A percentile compares a stretch with the other conserved stretches of the same genome.
phyloP scores from a whole-genome alignment of 2,113 vertebrate species.

The Indri indri region DNA sequence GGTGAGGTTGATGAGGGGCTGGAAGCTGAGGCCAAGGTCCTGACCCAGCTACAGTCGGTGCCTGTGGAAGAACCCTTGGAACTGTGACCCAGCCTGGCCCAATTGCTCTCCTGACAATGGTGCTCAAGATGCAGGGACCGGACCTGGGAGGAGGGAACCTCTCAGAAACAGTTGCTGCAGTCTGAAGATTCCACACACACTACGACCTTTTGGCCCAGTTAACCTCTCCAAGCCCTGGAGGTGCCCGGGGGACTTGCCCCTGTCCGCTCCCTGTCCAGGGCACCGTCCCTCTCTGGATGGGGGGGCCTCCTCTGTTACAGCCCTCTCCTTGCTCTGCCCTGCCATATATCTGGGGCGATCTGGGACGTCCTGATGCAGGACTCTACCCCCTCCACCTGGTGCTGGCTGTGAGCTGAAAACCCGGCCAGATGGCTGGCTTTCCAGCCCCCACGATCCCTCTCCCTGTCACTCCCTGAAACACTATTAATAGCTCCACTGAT shows the following conservation, averaged over 20 bases:
- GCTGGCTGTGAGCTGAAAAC: conserved; percentile 32
- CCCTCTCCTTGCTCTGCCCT: background rate
- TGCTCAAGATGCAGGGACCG: conserved; percentile 54
- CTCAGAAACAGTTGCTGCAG: background rate
- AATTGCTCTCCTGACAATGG: background rate
- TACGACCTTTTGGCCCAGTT: fast-evolving
- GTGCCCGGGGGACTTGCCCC: background rate
- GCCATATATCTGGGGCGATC: background rate
- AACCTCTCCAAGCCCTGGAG: background rate
- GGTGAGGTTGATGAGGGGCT: conserved; percentile 83
- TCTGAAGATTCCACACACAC: background rate
- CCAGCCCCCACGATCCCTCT: background rate
- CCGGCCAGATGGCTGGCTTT: background rate
- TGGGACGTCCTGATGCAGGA: background rate
- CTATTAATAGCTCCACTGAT: conserved; percentile 51
- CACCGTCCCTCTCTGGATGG: background rate
- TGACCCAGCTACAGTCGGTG: conserved; percentile 93
- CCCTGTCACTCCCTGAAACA: background rate
- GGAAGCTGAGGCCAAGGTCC: conserved; percentile 88
- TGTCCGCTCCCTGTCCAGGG: background rate
- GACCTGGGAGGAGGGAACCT: background rate
- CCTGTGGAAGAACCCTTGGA: conserved; percentile 90
- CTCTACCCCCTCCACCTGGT: background rate
- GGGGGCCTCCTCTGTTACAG: conserved; percentile 31
- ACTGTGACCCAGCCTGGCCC: conserved; percentile 34